These are phyloP conservation scores for Struthidea cinerea DNA, from an alignment of 2,113 vertebrate genomes.

Conservation along the genomic window DNA sequence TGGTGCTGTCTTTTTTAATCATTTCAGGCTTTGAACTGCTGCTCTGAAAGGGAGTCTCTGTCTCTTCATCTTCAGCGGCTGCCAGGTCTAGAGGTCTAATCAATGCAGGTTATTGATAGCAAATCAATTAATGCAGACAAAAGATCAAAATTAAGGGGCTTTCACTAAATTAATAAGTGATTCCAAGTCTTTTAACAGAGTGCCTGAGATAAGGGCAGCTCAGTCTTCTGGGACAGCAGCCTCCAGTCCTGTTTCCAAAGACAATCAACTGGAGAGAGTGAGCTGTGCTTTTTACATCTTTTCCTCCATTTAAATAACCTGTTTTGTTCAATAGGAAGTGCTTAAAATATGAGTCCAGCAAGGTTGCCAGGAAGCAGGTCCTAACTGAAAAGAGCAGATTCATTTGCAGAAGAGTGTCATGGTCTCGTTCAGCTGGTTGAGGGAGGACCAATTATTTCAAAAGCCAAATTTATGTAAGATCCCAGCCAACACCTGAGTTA, in stretches of 20 bases:
- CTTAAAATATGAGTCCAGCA: conserved; percentile 20
- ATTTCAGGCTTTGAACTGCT: conserved; percentile 57
- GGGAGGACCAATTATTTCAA: background rate
- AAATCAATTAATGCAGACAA: conserved; percentile 71
- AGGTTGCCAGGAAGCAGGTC: background rate
- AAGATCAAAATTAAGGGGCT: conserved; percentile 63
- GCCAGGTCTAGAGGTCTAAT: conserved; percentile 58
- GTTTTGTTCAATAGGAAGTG: background rate
- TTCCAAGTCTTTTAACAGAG: conserved; percentile 62
- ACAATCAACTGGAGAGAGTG: background rate
- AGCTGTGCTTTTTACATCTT: background rate
- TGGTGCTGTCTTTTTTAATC: conserved; percentile 46
- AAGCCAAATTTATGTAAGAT: background rate
- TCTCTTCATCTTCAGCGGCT: conserved; percentile 47
- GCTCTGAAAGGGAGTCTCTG: conserved; percentile 44
- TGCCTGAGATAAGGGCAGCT: conserved; percentile 59
- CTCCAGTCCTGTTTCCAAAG: conserved; percentile 32
- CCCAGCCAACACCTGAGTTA: background rate
- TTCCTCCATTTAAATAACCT: conserved; percentile 14
- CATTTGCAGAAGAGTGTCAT: background rate
- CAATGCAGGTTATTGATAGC: conserved; percentile 69
- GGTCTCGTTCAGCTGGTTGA: background rate
- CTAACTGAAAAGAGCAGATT: conserved; percentile 8
- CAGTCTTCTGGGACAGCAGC: conserved; percentile 58
- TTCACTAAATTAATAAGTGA: conserved; percentile 73